Base-by-base conservation (phyloP, 2,888 invertebrate species). In the Hofmannophila pseudospretella region DNA sequence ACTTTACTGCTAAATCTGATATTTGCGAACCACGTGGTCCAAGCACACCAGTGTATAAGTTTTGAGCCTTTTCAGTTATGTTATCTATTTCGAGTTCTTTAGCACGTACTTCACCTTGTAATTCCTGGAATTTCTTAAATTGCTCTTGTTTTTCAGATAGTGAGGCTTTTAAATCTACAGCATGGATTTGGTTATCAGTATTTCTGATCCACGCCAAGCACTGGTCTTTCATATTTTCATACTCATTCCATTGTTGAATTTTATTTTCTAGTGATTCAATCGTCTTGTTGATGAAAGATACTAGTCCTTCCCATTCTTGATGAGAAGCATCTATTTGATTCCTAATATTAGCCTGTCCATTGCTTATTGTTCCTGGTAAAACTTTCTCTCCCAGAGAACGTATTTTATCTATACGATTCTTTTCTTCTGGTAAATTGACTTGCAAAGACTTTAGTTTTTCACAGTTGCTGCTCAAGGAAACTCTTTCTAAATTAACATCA, bases 21-120 rank as follows among this genome's bases (percentile, higher is more conserved):
- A 96, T 93, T 66, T 95, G 94, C 1, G 95, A 93, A 27, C 91
- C 90, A 31, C 96, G 90, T 2, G 92, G 91, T 36, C 92, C 90
- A 9, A 93, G 76, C 1, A 91, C 89, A 7, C 92, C 92, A 47
- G 94, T 94, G 44, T 94, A 92, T 7, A 96, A 76, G 45, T 93
- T 90, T 65, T 98, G 97, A 0, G 96, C 95, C 49, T 94, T 92
- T 70, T 98, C 98, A 12, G 96, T 96, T 0, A 98, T 94, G 35
- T 94, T 93, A 58, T 98, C 97, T 39, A 97, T 95, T 84, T 97
- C 97, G 7, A 96, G 78, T 75, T 96, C 96, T 62, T 96, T 96
- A 2, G 96, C 96, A 29, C 95, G 90, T 1, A 96, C 93, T 81
- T 96, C 95, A 31, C 96, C 96, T 80, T 96, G 96, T 16, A 96